A percentile compares a stretch with the other conserved stretches of the same genome.
Conservation (phyloP, 1,140 invertebrate species). For the Drosophila kurseongensis region DNA sequence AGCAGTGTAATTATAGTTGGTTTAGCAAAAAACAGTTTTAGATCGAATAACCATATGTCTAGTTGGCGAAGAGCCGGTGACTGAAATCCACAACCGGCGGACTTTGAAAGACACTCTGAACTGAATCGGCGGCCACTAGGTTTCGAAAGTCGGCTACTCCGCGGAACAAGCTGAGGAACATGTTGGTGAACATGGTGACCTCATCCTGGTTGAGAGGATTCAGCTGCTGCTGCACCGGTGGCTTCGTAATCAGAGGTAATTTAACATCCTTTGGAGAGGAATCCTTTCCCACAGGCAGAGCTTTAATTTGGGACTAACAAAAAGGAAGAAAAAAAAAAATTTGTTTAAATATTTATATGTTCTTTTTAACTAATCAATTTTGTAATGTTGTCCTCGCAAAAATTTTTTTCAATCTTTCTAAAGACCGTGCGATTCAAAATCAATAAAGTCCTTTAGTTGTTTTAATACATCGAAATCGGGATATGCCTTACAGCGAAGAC, state of each 20-base stretch:
- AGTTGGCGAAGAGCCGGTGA: slow-evolving; percentile 55
- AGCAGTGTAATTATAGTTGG: slow-evolving; percentile 7
- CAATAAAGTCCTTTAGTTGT: too few relatives aligned
- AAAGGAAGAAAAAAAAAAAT: background rate
- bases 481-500: slow-evolving; percentile 32
- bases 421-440: too few relatives aligned
- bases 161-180: slow-evolving; percentile 63
- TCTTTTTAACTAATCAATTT: too few relatives aligned
- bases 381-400: too few relatives aligned
- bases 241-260: slow-evolving; percentile 37
- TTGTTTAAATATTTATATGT: too few relatives aligned
- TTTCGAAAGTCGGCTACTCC: slow-evolving; percentile 62
- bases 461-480: background rate
- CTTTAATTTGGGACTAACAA: slow-evolving; percentile 3
- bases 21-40: slow-evolving; percentile 13
- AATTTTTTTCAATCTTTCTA: too few relatives aligned
- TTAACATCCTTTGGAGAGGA: slow-evolving; percentile 4
- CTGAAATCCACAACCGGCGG: slow-evolving; percentile 66
- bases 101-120: slow-evolving; percentile 69
- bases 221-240: slow-evolving; percentile 28
- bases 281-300: slow-evolving; percentile 30
- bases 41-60: background rate
- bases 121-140: slow-evolving; percentile 55
- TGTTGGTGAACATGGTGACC: slow-evolving; percentile 54
- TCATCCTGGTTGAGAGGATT: slow-evolving; percentile 57